These are phyloP conservation scores for Decapterus maruadsi DNA, from an alignment of 2,797 vertebrate species.

Conservation along the genomic window DNA sequence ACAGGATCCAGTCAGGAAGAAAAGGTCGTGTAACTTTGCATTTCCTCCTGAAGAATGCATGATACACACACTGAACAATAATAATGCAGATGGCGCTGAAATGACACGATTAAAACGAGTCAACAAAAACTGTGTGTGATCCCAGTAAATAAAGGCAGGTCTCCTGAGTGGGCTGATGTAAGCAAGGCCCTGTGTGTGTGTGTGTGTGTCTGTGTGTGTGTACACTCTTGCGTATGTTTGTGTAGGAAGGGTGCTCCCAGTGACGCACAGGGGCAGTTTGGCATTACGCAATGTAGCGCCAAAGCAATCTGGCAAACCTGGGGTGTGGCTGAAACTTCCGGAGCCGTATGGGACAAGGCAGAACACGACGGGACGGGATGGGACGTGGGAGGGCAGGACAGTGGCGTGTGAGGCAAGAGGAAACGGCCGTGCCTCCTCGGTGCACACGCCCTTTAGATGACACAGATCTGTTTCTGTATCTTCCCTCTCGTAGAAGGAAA, in stretches of 20 bases:
- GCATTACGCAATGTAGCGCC: constrained; percentile 73
- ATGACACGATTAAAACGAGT: constrained; percentile 44
- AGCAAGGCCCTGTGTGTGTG: constrained; percentile 23
- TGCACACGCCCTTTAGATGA: constrained; percentile 41
- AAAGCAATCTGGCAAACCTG: constrained; percentile 62
- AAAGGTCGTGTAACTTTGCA: constrained; percentile 33
- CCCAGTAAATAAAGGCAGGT: constrained; percentile 64
- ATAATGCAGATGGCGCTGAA: constrained; percentile 21
- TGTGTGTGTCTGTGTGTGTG: constrained; percentile 26
- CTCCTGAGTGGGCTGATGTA: constrained; percentile 34
- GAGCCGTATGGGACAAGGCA: constrained; percentile 59
- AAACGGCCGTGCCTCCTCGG: constrained; percentile 39
- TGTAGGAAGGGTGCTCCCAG: constrained; percentile 73
- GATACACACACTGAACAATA: constrained; percentile 11
- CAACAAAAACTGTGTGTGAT: constrained; percentile 17
- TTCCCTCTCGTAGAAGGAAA: background rate
- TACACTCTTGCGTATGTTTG: constrained; percentile 52
- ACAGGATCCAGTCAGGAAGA: constrained; percentile 31
- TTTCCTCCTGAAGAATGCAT: constrained; percentile 2
- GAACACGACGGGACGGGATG: constrained; percentile 52
- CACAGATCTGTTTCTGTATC: constrained; percentile 37
- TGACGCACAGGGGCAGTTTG: constrained; percentile 80
- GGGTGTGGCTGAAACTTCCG: constrained; percentile 72
- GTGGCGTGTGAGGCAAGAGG: constrained; percentile 59
- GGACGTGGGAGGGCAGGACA: constrained; percentile 49